These are phyloP conservation scores for Chymomyza amoena DNA, from an alignment of 2,888 invertebrate genomes.

Conservation along the genomic window DNA sequence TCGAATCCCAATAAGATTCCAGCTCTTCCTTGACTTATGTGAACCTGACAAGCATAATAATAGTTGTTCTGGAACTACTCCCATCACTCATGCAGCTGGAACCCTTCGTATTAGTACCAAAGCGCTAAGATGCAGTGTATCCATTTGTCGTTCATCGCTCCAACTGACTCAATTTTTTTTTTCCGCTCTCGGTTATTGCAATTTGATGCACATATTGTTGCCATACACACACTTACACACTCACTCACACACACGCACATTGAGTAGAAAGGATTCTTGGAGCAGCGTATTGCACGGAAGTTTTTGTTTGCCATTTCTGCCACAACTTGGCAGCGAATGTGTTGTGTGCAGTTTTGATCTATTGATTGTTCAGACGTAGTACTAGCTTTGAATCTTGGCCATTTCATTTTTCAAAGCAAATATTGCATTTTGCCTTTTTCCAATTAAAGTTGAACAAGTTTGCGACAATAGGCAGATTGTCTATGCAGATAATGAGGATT, in stretches of 20 bases:
- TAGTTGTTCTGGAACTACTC: too few species aligned
- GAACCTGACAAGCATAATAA: too few species aligned
- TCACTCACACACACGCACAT: background rate
- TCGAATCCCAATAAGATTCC: too few species aligned
- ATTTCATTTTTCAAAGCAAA: slow-evolving; percentile 49
- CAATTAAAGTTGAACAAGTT: slow-evolving; percentile 65
- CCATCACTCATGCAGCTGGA: background rate
- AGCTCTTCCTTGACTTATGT: too few species aligned
- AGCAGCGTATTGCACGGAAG: slow-evolving; percentile 1
- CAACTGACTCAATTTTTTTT: background rate
- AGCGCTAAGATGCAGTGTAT: background rate
- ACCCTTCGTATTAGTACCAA: background rate
- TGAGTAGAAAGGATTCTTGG: background rate
- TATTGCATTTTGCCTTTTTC: slow-evolving; percentile 66
- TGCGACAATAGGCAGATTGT: background rate
- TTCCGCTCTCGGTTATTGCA: slow-evolving; percentile 30
- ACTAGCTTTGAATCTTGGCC: slow-evolving; percentile 19
- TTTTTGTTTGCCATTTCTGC: slow-evolving; percentile 5
- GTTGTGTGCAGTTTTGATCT: slow-evolving; percentile 55
- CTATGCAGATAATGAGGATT: background rate
- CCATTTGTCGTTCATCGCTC: slow-evolving; percentile 10
- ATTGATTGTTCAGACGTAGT: slow-evolving; percentile 48
- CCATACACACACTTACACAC: background rate
- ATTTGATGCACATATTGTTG: slow-evolving; percentile 38
- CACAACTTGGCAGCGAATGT: slow-evolving; percentile 6